Evolutionary conservation across 2,888 invertebrate species (phyloP), one percentile per base, ranked within the genome.

Genomic region (Sussaba pulchella): DNA sequence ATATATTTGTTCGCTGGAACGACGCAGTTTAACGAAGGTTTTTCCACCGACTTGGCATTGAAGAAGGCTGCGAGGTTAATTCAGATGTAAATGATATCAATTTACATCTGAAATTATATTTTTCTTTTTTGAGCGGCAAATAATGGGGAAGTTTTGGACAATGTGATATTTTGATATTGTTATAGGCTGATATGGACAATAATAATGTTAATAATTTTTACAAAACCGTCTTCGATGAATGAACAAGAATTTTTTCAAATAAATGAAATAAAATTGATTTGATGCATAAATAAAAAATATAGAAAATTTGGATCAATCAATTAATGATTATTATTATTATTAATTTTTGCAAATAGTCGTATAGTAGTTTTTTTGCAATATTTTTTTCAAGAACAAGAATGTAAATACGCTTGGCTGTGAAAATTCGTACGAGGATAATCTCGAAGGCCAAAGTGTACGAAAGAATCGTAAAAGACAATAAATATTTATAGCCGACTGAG

Each of bases 401-500:
- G n/a, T n/a, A n/a, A n/a, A n/a, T n/a, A n/a, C n/a, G n/a, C n/a
- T n/a, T n/a, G n/a, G n/a, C n/a, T n/a, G n/a, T n/a, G 14, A 57
- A 57, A 57, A 57, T 36, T 2, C 31, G 14, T 17, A 57, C 10
- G 54, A 19, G n/a, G 14, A 41, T 17, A 6, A 14, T 24, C 14
- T 54, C 41, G 67, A 41, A 52, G 67, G 67, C 52, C 41, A 41
- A 41, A 21, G 39, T 17, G 54, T 24, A 52, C 26, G 19, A 50
- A 36, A 66, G 12, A 24, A 39, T 66, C 57, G 66, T 52, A 72
- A 59, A 61, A 61, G 66, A 52, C 41, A 67, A 72, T 67, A 67
- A 78, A 78, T 67, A 67, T 78, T 78, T 61, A 78, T 72, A 52
- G 24, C 43, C 72, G 61, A 72, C 43, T 26, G 59, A 31, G 67